Conservation (phyloP, 35 echinoderm and acorn worm genomes). For the Stichopus chloronotus region DNA sequence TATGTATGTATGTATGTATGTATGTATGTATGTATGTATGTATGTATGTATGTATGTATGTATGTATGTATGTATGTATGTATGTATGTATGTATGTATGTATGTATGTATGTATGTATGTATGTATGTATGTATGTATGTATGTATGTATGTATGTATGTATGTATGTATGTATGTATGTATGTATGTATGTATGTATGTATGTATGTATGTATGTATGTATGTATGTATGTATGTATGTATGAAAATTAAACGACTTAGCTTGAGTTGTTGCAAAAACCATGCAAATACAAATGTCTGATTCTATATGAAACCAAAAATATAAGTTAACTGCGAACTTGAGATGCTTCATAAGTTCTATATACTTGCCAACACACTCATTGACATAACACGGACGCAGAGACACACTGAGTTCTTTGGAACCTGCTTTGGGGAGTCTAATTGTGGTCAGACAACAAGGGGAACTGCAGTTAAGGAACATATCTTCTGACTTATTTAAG, state of each 20-base stretch:
- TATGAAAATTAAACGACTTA: neutral
- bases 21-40: conserved; percentile 6
- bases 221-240: conserved; percentile 59
- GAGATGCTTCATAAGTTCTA: too few relatives aligned
- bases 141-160: conserved; percentile 33
- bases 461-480: too few relatives aligned
- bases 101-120: conserved; percentile 51
- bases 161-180: conserved; percentile 55
- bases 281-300: too few relatives aligned
- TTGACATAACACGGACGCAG: too few relatives aligned
- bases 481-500: too few relatives aligned
- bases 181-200: conserved; percentile 68
- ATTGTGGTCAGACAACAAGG: too few relatives aligned
- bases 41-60: neutral
- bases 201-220: conserved; percentile 68
- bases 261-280: too few relatives aligned
- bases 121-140: conserved; percentile 45
- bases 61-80: conserved; percentile 4
- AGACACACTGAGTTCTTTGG: too few relatives aligned
- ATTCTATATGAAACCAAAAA: too few relatives aligned
- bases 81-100: conserved; percentile 49
- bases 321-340: too few relatives aligned
- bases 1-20: neutral
- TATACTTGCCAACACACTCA: too few relatives aligned
- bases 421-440: too few relatives aligned